These are phyloP conservation scores for Perccottus glenii DNA, from an alignment of 2,113 vertebrate species.

Conservation along the genomic window DNA sequence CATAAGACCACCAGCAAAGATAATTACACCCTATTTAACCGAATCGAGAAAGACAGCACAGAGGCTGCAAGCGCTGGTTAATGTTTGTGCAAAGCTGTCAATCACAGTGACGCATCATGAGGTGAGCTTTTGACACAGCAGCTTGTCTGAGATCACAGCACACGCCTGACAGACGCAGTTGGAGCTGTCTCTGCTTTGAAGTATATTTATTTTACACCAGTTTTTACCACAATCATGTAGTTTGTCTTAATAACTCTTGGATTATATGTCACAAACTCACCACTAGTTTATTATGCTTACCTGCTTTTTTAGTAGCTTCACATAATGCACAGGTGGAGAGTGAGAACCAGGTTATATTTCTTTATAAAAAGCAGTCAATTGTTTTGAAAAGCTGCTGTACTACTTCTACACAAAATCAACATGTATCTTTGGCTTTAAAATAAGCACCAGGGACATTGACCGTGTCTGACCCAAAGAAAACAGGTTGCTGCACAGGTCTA, in stretches of 20 bases:
- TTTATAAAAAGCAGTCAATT: too few species aligned
- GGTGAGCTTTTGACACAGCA: constrained; percentile 22
- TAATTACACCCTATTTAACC: constrained; percentile 32
- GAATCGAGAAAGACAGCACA: constrained; percentile 6
- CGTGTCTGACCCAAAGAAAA: not conserved
- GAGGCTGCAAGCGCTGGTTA: constrained; percentile 21
- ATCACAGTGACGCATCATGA: constrained; percentile 31
- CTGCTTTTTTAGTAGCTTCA: too few species aligned
- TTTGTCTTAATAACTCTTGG: too few species aligned
- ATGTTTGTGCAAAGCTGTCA: constrained; percentile 33
- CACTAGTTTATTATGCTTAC: too few species aligned
- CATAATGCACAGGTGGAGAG: too few species aligned
- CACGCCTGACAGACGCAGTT: too few species aligned
- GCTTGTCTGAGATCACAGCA: constrained; percentile 37
- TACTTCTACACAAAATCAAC: too few species aligned
- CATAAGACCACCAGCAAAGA: constrained; percentile 20
- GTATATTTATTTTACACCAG: constrained; percentile 10
- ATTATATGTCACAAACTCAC: too few species aligned
- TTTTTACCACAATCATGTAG: not conserved
- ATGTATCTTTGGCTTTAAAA: too few species aligned
- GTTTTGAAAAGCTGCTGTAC: too few species aligned
- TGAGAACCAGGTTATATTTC: too few species aligned
- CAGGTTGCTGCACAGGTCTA: not conserved
- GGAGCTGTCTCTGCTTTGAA: not conserved
- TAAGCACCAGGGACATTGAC: not conserved